A percentile compares a stretch with the other conserved stretches of the same genome.
Evolutionary conservation across 64 coral and sea anemone species (phyloP).

Genomic region (Montipora efflorescens): DNA sequence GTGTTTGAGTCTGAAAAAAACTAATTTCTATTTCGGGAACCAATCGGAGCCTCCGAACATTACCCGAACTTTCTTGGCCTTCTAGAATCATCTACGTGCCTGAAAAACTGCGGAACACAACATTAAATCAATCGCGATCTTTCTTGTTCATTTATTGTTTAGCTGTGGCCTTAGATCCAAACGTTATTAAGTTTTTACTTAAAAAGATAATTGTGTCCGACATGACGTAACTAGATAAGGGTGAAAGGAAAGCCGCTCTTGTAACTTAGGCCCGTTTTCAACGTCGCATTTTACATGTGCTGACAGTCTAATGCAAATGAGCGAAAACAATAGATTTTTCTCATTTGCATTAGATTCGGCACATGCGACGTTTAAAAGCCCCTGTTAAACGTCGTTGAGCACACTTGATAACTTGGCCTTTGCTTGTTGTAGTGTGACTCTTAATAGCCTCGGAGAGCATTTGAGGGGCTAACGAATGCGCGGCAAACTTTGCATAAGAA

Average conservation of each 20-base stretch:
- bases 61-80: constrained; percentile 14
- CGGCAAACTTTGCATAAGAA: constrained; percentile 49
- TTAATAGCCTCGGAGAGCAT: constrained; percentile 18
- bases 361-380: too few relatives aligned
- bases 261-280: not conserved
- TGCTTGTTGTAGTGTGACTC: constrained; percentile 30
- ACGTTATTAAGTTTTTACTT: too few relatives aligned
- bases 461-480: constrained; percentile 29
- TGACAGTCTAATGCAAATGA: too few relatives aligned
- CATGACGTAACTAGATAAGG: too few relatives aligned
- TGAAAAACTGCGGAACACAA: not conserved
- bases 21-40: constrained; percentile 11
- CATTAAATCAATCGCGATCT: constrained; percentile 8
- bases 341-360: too few relatives aligned
- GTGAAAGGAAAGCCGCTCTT: too few relatives aligned
- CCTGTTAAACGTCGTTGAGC: not conserved
- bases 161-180: too few relatives aligned
- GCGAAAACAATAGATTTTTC: too few relatives aligned
- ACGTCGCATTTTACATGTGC: too few relatives aligned
- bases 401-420: not conserved
- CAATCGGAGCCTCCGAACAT: constrained; percentile 16
- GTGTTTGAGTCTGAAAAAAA: constrained; percentile 1
- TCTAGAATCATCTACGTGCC: too few relatives aligned
- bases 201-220: too few relatives aligned
- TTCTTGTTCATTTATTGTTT: too few relatives aligned